phyloP scores from a whole-genome alignment of 2,888 invertebrate species.

The Stegana nigrithorax region DNA sequence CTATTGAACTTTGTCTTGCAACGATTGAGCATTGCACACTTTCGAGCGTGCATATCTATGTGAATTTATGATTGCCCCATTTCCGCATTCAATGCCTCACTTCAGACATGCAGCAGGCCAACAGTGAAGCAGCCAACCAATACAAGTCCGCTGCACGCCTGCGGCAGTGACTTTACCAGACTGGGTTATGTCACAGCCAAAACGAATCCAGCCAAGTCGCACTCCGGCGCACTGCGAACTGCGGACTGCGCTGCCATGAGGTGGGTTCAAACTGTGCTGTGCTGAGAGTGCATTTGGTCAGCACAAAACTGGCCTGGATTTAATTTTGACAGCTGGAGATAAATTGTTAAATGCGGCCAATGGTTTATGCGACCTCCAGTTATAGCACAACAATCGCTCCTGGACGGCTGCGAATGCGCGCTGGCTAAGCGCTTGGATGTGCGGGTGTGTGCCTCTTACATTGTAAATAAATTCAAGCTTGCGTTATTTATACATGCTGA shows the following conservation, averaged over 20 bases:
- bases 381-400: background rate
- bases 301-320: constrained; percentile 57
- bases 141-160: constrained; percentile 1
- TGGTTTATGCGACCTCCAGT: constrained; percentile 30
- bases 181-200: constrained; percentile 49
- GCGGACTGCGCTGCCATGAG: background rate
- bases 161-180: constrained; percentile 30
- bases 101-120: too few relatives aligned
- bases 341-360: constrained; percentile 65
- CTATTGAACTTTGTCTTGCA: constrained; percentile 21
- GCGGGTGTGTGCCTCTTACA: background rate
- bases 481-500: background rate
- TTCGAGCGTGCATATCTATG: constrained; percentile 53
- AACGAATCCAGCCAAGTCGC: background rate
- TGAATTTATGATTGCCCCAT: constrained; percentile 68
- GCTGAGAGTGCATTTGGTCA: constrained; percentile 36
- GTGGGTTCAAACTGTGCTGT: too few relatives aligned
- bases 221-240: background rate
- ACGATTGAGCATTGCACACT: constrained; percentile 23
- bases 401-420: too few relatives aligned
- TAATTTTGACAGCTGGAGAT: constrained; percentile 68
- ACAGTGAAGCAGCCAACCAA: background rate
- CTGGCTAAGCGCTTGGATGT: background rate
- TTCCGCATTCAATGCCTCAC: constrained; percentile 57
- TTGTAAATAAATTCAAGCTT: background rate